Evolutionary conservation across 2,113 vertebrate species (phyloP).

Genomic region (Chlamydotis undulata): DNA sequence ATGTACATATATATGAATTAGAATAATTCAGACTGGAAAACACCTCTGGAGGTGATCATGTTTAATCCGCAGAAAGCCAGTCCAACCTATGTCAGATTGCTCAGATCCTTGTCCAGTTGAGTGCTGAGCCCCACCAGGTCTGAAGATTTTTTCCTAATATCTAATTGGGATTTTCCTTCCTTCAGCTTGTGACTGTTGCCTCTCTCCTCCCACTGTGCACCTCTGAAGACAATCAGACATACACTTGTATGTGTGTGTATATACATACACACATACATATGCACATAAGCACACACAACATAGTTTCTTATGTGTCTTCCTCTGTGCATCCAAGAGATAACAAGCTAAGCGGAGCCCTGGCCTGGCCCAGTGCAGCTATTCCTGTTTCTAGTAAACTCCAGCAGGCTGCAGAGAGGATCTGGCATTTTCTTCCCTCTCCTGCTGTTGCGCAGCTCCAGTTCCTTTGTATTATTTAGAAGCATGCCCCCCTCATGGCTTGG

Average conservation of each 20-base stretch:
- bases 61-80: not conserved
- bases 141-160: not conserved
- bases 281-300: not conserved
- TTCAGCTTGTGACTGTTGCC: not conserved
- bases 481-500: not conserved
- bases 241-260: rapidly evolving
- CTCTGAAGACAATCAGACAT: not conserved
- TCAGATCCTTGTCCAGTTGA: not conserved
- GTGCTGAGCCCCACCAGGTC: not conserved
- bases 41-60: not conserved
- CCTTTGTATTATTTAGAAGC: not conserved
- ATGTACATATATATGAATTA: not conserved
- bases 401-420: not conserved
- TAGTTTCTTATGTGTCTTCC: not conserved
- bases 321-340: not conserved
- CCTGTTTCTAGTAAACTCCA: not conserved
- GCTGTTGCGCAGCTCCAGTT: not conserved
- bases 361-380: not conserved
- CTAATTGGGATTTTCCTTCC: not conserved
- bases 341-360: not conserved
- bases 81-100: not conserved
- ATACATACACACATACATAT: not conserved
- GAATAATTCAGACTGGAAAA: not conserved
- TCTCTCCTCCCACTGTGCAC: not conserved
- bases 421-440: not conserved